Evolutionary conservation across 2,797 vertebrate species (phyloP).

Genomic region (Pangasius larnaudii): DNA sequence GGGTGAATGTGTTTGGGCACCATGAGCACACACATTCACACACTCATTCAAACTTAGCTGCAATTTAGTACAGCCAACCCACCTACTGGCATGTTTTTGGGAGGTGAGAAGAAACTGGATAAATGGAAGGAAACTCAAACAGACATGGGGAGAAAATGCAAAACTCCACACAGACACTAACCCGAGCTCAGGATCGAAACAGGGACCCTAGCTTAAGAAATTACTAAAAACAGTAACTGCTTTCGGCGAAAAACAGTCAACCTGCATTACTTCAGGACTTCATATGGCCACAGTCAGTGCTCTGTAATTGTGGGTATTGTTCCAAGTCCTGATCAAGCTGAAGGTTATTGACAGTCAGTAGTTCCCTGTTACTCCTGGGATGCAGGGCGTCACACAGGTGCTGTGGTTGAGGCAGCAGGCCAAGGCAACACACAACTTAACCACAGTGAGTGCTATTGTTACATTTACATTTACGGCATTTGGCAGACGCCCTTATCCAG

Average conservation of each 20-base stretch:
- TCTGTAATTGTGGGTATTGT: not conserved
- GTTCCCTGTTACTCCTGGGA: not conserved
- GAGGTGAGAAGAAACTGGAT: not conserved
- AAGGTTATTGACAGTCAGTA: no score
- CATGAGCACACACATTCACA: no score
- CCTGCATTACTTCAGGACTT: no score
- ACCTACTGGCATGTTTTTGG: not conserved
- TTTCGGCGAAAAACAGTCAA: no score
- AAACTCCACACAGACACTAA: not conserved
- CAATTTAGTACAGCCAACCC: not conserved
- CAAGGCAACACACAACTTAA: not conserved
- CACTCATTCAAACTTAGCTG: not conserved
- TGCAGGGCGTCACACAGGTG: not conserved
- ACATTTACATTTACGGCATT: no score
- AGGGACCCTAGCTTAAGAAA: not conserved
- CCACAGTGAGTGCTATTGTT: not conserved
- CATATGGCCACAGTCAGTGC: no score
- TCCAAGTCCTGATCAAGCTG: not conserved
- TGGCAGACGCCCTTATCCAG: no score
- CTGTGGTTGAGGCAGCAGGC: no score
- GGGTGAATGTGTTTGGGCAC: no score
- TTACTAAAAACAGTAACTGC: no score
- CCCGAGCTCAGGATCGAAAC: not conserved
- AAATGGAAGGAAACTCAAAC: no score
- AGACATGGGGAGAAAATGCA: no score